Evolutionary conservation across 2,797 vertebrate genomes (phyloP).

Genomic region (Brotula barbata): DNA sequence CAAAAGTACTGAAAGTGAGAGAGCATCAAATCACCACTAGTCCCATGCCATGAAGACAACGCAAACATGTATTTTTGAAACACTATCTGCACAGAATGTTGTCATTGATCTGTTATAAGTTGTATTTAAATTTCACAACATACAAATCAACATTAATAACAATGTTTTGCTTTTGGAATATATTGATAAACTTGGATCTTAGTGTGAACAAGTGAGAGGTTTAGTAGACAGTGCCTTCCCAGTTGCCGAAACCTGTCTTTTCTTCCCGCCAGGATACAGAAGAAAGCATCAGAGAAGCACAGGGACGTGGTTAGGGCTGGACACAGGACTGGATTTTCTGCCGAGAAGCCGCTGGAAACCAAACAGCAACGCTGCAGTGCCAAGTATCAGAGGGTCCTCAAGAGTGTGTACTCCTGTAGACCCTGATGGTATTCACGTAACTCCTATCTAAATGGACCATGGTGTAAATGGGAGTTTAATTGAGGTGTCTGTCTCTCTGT

Average conservation of each 20-base stretch:
- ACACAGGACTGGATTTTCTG: conserved; percentile 30
- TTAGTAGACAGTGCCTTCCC: conserved; percentile 6
- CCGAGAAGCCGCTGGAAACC: conserved; percentile 32
- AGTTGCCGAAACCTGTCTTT: conserved; percentile 15
- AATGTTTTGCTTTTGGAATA: conserved; percentile 16
- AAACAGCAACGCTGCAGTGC: conserved; percentile 58
- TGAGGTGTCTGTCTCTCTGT: no score
- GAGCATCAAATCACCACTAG: not conserved
- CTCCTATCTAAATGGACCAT: no score
- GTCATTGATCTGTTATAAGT: not conserved
- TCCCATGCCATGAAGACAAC: not conserved
- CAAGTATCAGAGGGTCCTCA: conserved; percentile 70
- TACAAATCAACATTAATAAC: not conserved
- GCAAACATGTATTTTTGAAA: not conserved
- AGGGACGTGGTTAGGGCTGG: conserved; percentile 26
- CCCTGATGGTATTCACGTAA: conserved; percentile 63
- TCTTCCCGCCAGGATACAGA: conserved; percentile 62
- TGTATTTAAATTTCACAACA: not conserved
- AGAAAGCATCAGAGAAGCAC: conserved; percentile 47
- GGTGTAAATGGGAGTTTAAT: no score
- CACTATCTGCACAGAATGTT: not conserved
- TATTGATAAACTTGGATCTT: conserved; percentile 13
- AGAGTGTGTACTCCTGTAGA: conserved; percentile 56
- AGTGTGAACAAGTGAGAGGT: not conserved
- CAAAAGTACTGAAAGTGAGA: not conserved